Evolutionary conservation across 2,888 invertebrate species (phyloP).

Genomic region (Erpobdella octoculata): DNA sequence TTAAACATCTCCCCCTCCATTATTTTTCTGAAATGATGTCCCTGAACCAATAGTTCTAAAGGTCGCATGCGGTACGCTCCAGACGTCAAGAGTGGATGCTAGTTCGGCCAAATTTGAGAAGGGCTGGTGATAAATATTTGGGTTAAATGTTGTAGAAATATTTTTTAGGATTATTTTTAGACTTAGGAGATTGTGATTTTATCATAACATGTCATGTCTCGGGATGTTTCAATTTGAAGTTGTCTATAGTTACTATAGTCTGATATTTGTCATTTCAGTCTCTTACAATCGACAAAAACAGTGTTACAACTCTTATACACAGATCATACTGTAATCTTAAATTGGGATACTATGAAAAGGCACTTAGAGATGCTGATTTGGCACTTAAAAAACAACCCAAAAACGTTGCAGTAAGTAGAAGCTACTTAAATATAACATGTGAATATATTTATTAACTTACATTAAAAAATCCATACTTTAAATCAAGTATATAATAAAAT

Average conservation of each 20-base stretch:
- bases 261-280: too few species aligned
- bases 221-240: too few species aligned
- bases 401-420: conserved; percentile 27
- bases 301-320: conserved; percentile 7
- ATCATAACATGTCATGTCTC: not conserved
- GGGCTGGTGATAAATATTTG: too few species aligned
- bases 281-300: not conserved
- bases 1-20: too few species aligned
- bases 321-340: conserved; percentile 58
- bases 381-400: conserved; percentile 57
- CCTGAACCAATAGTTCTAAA: too few species aligned
- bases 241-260: too few species aligned
- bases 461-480: not conserved
- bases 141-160: too few species aligned
- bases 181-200: not conserved
- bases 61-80: too few species aligned
- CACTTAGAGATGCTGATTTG: conserved; percentile 71
- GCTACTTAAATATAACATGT: not conserved
- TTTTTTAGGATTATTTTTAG: too few species aligned
- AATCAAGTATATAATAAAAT: not conserved
- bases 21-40: too few species aligned
- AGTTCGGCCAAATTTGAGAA: too few species aligned
- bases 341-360: conserved; percentile 71
- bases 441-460: not conserved
- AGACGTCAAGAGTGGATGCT: too few species aligned